Percentiles rank a stretch among this genome's conserved stretches.
Evolutionary conservation across 2,888 invertebrate species (phyloP).

Genomic region (Melanostoma mellinum): DNA sequence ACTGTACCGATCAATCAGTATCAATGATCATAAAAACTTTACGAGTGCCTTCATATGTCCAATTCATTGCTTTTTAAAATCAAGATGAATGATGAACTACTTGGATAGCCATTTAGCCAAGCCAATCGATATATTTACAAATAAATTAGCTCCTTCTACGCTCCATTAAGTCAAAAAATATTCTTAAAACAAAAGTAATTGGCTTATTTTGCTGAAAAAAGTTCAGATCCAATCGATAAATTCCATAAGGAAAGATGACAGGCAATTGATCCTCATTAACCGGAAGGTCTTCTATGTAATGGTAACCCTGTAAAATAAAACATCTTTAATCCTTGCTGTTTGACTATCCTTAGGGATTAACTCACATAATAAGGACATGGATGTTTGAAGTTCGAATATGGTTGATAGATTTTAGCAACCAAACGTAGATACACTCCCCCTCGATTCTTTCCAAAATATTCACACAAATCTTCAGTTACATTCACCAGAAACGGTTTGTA

Average conservation of each 20-base stretch:
- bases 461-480: conserved; percentile 31
- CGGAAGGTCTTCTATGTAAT: conserved; percentile 9
- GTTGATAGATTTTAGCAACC: neutral
- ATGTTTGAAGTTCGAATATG: conserved; percentile 37
- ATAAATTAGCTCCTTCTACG: no score
- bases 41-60: no score
- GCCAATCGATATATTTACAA: no score
- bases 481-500: conserved; percentile 24
- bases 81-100: no score
- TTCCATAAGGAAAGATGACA: conserved; percentile 2
- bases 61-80: no score
- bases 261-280: neutral
- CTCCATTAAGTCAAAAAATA: conserved; percentile 10
- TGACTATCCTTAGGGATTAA: neutral
- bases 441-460: conserved; percentile 14
- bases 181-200: neutral
- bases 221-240: conserved; percentile 3
- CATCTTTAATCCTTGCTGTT: no score
- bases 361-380: conserved; percentile 34
- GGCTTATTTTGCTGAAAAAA: neutral
- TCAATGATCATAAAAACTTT: no score
- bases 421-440: neutral
- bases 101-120: no score
- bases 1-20: no score
- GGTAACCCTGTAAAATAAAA: neutral